Evolutionary conservation across 2,888 invertebrate genomes (phyloP).

Genomic region (Drosophila colorata): DNA sequence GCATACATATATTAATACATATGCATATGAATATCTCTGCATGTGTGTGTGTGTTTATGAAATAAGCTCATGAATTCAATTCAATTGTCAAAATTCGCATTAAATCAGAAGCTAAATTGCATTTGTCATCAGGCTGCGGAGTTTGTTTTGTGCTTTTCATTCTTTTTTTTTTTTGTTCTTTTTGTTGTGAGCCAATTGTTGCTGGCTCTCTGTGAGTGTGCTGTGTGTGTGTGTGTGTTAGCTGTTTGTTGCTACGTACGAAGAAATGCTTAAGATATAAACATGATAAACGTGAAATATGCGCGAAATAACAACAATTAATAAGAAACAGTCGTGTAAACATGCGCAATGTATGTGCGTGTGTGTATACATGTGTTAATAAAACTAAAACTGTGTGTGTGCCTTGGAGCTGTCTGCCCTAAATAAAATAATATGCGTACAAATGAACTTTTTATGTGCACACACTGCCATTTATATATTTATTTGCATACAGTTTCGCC

Average conservation of each 20-base stretch:
- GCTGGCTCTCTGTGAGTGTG: conserved; percentile 19
- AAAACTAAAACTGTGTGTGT: conserved; percentile 10
- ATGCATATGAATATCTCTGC: conserved; percentile 15
- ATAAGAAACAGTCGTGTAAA: conserved; percentile 19
- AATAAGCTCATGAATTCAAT: conserved; percentile 38
- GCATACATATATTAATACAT: conserved; percentile 18
- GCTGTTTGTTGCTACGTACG: conserved; percentile 42
- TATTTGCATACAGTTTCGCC: background rate
- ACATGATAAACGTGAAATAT: conserved; percentile 34
- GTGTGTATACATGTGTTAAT: conserved; percentile 4
- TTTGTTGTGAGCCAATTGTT: conserved; percentile 50
- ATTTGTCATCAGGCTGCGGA: conserved; percentile 44
- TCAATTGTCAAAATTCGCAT: conserved; percentile 40
- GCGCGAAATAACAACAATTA: conserved; percentile 36
- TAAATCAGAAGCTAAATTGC: conserved; percentile 41
- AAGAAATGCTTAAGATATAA: conserved; percentile 35
- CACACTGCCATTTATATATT: background rate
- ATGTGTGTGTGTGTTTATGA: conserved; percentile 10
- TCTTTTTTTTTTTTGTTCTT: conserved; percentile 28
- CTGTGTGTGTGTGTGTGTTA: conserved; percentile 11
- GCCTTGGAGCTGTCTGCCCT: conserved; percentile 41
- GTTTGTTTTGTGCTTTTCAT: conserved; percentile 41
- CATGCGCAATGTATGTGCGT: conserved; percentile 4
- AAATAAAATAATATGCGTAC: conserved; percentile 52
- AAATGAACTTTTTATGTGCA: conserved; percentile 23